Evolutionary conservation across 2,888 invertebrate genomes (phyloP).

Genomic region (Ochropleura plecta): DNA sequence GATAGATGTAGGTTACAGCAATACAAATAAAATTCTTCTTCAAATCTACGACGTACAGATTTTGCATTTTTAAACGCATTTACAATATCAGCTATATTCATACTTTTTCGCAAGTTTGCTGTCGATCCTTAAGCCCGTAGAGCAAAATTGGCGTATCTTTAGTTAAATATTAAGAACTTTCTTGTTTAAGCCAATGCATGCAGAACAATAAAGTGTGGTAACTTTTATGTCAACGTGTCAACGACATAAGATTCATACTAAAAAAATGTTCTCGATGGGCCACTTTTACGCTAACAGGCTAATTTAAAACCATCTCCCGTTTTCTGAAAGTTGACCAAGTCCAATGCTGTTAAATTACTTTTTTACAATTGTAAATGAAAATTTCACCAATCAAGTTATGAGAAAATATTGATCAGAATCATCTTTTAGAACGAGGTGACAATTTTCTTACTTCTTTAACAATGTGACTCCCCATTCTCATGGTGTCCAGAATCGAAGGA

Average conservation of each 20-base stretch:
- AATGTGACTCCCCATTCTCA: constrained; percentile 86
- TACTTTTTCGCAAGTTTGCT: neutral
- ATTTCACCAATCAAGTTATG: neutral
- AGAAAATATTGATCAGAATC: neutral
- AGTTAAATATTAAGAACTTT: neutral
- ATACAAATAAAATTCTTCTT: constrained; percentile 26
- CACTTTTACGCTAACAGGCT: neutral
- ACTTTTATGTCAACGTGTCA: neutral
- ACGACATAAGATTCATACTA: neutral
- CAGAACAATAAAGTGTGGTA: neutral
- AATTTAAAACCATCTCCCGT: neutral
- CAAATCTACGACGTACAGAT: constrained; percentile 16
- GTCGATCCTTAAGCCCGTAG: neutral
- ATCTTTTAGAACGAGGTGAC: neutral
- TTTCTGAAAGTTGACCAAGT: neutral
- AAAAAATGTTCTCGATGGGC: neutral
- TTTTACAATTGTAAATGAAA: neutral
- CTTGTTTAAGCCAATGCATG: neutral
- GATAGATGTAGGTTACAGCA: neutral
- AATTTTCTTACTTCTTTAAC: constrained; percentile 68
- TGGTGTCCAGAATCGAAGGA: constrained; percentile 88
- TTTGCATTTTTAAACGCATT: constrained; percentile 34
- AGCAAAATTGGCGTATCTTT: constrained; percentile 8
- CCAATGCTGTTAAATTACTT: neutral
- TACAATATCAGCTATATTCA: constrained; percentile 5